phyloP scores from a whole-genome alignment of 2,888 invertebrate species.

The Lottia gigantea region DNA sequence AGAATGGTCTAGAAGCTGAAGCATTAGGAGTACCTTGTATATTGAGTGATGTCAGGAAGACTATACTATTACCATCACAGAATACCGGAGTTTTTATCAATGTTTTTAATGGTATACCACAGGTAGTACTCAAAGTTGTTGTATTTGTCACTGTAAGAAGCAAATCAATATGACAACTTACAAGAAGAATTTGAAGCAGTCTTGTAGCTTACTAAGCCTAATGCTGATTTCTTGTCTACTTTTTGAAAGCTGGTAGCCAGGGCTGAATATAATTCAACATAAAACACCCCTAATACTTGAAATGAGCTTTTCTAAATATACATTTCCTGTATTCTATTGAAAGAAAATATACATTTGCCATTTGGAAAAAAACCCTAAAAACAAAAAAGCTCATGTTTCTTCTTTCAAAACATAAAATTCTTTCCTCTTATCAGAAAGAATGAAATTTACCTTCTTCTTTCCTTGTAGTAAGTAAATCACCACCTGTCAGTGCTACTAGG shows the following conservation, averaged over 20 bases:
- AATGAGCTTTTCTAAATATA: no score
- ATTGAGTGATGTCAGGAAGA: slow-evolving; percentile 53
- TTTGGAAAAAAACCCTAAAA: no score
- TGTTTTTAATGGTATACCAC: slow-evolving; percentile 60
- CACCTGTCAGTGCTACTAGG: slow-evolving; percentile 61
- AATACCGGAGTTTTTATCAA: slow-evolving; percentile 59
- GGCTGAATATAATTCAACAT: no score
- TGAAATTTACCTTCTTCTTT: slow-evolving; percentile 55
- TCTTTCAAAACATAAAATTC: no score
- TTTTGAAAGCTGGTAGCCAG: no score
- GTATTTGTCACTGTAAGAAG: slow-evolving; percentile 18
- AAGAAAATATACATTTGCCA: no score
- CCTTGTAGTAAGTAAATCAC: slow-evolving; percentile 43
- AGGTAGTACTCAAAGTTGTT: slow-evolving; percentile 53
- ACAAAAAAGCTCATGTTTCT: no score
- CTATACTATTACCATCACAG: slow-evolving; percentile 62
- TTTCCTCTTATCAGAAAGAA: no score
- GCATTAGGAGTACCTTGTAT: slow-evolving; percentile 46
- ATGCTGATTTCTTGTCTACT: no score
- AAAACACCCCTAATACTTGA: no score
- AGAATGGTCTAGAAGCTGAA: slow-evolving; percentile 59
- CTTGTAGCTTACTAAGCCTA: no score
- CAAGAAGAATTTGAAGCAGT: background rate
- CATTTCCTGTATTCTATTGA: no score
- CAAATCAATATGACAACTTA: slow-evolving; percentile 6